A percentile compares a stretch with the other conserved stretches of the same genome.
These are phyloP conservation scores for Centruroides vittatus DNA, from an alignment of 1,140 invertebrate genomes.

Conservation along the genomic window DNA sequence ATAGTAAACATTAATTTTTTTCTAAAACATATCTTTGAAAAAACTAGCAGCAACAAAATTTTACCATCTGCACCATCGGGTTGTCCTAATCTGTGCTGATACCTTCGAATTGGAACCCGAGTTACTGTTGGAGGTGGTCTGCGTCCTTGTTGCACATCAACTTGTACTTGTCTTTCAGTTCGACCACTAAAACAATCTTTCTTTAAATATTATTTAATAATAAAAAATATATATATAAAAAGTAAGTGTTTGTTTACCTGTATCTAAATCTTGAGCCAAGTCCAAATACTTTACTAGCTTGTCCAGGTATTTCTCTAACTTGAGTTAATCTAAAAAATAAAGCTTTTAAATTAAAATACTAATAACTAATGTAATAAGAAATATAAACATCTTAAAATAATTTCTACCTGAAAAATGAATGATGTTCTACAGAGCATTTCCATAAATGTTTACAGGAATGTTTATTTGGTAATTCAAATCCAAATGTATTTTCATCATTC, in stretches of 20 bases:
- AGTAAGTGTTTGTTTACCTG: conserved; percentile 37
- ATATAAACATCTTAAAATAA: too few relatives aligned
- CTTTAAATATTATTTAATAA: neutral
- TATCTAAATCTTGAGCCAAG: conserved; percentile 94
- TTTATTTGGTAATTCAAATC: conserved; percentile 87
- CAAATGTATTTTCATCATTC: conserved; percentile 90
- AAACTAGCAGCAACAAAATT: too few relatives aligned
- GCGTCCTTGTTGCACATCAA: conserved; percentile 38
- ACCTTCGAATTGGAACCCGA: conserved; percentile 72
- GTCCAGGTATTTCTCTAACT: conserved; percentile 72
- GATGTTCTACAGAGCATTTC: conserved; percentile 99
- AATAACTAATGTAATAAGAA: neutral
- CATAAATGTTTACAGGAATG: conserved; percentile 98
- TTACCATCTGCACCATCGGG: conserved; percentile 29
- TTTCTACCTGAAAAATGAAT: conserved; percentile 78
- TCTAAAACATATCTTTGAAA: neutral
- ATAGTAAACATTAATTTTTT: neutral
- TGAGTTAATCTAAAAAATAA: conserved; percentile 26
- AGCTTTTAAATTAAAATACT: neutral
- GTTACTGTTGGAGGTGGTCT: conserved; percentile 62
- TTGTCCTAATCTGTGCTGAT: conserved; percentile 49
- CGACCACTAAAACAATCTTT: conserved; percentile 36
- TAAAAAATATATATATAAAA: neutral
- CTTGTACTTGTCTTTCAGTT: conserved; percentile 45
- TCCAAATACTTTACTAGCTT: conserved; percentile 87